phyloP scores from a whole-genome alignment of 1,140 invertebrate species.

The Sminthurinus signatus region DNA sequence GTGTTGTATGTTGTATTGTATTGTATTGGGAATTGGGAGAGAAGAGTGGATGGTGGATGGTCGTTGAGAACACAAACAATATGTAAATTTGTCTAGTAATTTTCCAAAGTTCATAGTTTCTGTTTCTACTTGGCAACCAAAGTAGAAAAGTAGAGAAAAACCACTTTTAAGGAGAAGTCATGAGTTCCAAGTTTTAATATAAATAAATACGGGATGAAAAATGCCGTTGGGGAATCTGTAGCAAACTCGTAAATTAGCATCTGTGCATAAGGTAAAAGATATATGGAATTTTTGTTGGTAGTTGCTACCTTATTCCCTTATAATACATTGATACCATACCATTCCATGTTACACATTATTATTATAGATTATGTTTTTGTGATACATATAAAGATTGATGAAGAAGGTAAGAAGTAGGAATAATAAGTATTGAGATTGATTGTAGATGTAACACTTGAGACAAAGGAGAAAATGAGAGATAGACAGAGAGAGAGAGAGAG shows the following conservation, averaged over 20 bases:
- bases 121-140: not conserved
- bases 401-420: too few species aligned
- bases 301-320: too few species aligned
- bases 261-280: too few species aligned
- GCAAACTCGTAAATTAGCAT: slow-evolving; percentile 16
- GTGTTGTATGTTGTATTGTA: too few species aligned
- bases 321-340: too few species aligned
- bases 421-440: slow-evolving; percentile 5
- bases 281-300: too few species aligned
- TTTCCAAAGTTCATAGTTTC: slow-evolving; percentile 11
- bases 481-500: not conserved
- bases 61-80: not conserved
- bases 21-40: too few species aligned
- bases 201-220: not conserved
- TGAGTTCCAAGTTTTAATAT: not conserved
- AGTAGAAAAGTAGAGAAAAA: not conserved
- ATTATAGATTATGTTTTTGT: too few species aligned
- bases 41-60: too few species aligned
- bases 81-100: slow-evolving; percentile 9
- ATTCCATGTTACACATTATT: too few species aligned
- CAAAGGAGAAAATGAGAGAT: not conserved
- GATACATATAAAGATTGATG: too few species aligned
- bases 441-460: slow-evolving; percentile 6
- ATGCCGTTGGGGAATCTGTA: slow-evolving; percentile 11
- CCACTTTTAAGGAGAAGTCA: not conserved